Base-by-base conservation (phyloP, 2,888 invertebrate species). In the Ectemnius cavifrons region DNA sequence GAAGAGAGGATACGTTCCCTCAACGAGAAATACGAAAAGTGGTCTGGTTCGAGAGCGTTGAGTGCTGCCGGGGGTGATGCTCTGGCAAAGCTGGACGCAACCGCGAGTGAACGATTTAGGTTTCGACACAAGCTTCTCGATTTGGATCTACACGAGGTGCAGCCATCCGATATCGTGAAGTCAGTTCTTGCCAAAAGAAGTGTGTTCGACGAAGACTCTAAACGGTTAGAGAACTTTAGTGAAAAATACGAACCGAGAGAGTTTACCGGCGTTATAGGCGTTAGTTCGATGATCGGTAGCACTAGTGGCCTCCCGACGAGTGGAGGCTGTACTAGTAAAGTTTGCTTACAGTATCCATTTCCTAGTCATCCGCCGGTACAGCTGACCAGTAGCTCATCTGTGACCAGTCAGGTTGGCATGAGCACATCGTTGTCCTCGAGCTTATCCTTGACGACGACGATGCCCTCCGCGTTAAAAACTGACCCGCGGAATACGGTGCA, bases 121-220 rank as follows among this genome's bases (percentile, higher is more conserved):
- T 93, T 94, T 47, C 92, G 94, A 20, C 95, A 95, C 86, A 95
- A 96, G 85, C 93, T 97, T 67, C 93, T 97, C 57, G 96, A 97
- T 85, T 92, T 96, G 73, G 96, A 96, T 88, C 93, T 96, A 75
- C 94, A 94, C 86, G 95, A 96, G 87, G 93, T 96, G 73, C 97
- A 98, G 89, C 98, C 98, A 0, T 98, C 98, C 27, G 98, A 98
- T 85, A 98, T 98, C 86, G 96, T 98, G 52, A 96, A 97, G 87
- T 97, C 97, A 27, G 94, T 99, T 85, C 93, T 98, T 86, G 97
- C 98, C 4, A 97, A 97, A 91, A 95, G 96, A 78, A 98, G 97
- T 65, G 97, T 99, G 67, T 98, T 99, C 91, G 99, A 99, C 90
- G 98, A 98, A 91, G 99, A 99, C 90, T 94, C 96, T 56, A 97